Evolutionary conservation across 2,113 vertebrate genomes (phyloP), one percentile per base, ranked within the genome.

Genomic region (Cavia porcellus): DNA sequence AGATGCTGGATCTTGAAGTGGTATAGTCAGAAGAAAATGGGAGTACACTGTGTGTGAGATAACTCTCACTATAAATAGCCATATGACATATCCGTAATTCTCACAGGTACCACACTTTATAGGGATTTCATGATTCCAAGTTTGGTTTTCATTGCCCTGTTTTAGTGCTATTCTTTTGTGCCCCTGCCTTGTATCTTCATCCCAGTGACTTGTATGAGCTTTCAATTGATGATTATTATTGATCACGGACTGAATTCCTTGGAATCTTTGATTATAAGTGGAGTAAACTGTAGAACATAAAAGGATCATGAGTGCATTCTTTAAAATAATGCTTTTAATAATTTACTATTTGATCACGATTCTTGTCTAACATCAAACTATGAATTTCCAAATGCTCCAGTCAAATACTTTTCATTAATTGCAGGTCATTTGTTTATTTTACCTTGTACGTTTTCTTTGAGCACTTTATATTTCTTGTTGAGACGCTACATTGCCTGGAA

Each of bases 391-490:
- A 84, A 61, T 83, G 42, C 79, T 96, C 74, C 14, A 64, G 3
- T 72, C 66, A 81, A 86, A 66, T 57, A 30, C 7, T 25, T 86
- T 93, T 50, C 15, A 80, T 75, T 93, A 75, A 55, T 1, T 66
- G 2, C 82, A 64, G 47, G 38, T 86, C 25, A 57, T 9, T 90
- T 85, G 24, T 93, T 86, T 25, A 42, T 38, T 24, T 66, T 22
- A 61, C 35, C 61, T 50, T 92, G 17, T 80, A 82, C 32, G 47
- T 61, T 82, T 82, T n/a, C 38, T 24, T 45, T 84, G 38, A 92
- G 50, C 82, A 93, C 13, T 57, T 93, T 90, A 17, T 52, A n/a
- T 75, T 95, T 90, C 66, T 77, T 90, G 25, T 72, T n/a, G 12
- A 87, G 81, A 75, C 52, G 61, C 32, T 68, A 59, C 50, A 62